Base-by-base conservation (phyloP, 2,113 vertebrate species). In the Apus apus region DNA sequence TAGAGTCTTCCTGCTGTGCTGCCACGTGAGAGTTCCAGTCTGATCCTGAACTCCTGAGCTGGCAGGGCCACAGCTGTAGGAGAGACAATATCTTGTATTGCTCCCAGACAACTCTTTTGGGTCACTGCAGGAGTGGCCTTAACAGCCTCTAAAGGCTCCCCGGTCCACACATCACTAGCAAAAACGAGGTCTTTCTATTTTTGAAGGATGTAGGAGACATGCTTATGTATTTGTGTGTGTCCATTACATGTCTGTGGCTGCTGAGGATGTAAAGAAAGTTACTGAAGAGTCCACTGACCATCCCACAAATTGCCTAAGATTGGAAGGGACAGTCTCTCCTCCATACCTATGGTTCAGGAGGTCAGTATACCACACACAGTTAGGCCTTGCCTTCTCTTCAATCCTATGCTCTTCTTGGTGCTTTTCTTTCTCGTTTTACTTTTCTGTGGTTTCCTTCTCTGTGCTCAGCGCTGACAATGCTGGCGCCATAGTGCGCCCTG, bases 401-500 rank as follows among this genome's bases (percentile, higher is more conserved):
- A 8, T 86, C 70, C 74, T 75, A 75, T 87, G 77, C 56, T 68
- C 36, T 25, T 79, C 50, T 77, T 58, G 23, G n/a, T 58, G 83
- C 48, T 72, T 86, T 85, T 66, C 62, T 85, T 90, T 87, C 86
- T 93, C 65, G 11, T 88, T 92, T 91, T 77, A 82, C 76, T 96
- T 87, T 82, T 43, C 68, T 2, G 6, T 23, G 34, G 29, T 91
- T 94, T 90, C 48, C 43, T 81, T 82, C 87, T 38, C 36, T 65
- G 72, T 5, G 18, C 51, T 38, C 40, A 23, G 53, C 38, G 29
- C 60, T 56, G 72, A 83, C 62, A 92, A 91, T 50, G 48, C 93
- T 87, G 92, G 79, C 87, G 81, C 90, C 74, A 96, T 90, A 97
- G 94, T 94, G 97, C 94, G 1, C 97, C 87, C 97, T 97, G 94